phyloP scores from a whole-genome alignment of 1,140 invertebrate genomes.

The Formica selysi region DNA sequence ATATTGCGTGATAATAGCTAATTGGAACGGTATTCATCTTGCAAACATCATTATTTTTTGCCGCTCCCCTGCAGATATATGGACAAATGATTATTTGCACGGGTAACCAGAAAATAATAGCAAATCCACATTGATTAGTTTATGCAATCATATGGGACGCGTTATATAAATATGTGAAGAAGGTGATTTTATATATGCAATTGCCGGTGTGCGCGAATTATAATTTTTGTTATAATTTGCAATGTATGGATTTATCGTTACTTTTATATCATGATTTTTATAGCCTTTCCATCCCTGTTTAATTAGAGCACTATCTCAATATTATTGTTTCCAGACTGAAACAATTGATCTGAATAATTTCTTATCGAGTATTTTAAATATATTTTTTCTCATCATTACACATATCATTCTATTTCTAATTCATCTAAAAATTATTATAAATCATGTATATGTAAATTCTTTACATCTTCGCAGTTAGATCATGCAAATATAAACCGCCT shows the following conservation, averaged over 20 bases:
- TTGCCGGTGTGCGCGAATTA: background rate
- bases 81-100: background rate
- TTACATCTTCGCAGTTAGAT: background rate
- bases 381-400: background rate
- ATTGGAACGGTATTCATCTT: conserved; percentile 4
- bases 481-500: background rate
- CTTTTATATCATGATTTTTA: background rate
- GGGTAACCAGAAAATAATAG: background rate
- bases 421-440: background rate
- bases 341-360: background rate
- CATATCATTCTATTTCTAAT: background rate
- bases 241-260: background rate
- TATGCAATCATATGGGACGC: background rate
- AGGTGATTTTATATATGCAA: background rate
- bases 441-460: background rate
- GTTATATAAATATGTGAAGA: background rate
- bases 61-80: background rate
- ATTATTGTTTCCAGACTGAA: background rate
- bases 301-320: background rate
- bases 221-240: background rate
- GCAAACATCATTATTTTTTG: conserved; percentile 21
- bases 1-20: conserved; percentile 17
- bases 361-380: background rate
- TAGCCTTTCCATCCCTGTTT: too few species aligned
- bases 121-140: conserved; percentile 9